Evolutionary conservation across 1,140 invertebrate genomes (phyloP), one percentile per base, ranked within the genome.

Genomic region (Hormaphis cornu): DNA sequence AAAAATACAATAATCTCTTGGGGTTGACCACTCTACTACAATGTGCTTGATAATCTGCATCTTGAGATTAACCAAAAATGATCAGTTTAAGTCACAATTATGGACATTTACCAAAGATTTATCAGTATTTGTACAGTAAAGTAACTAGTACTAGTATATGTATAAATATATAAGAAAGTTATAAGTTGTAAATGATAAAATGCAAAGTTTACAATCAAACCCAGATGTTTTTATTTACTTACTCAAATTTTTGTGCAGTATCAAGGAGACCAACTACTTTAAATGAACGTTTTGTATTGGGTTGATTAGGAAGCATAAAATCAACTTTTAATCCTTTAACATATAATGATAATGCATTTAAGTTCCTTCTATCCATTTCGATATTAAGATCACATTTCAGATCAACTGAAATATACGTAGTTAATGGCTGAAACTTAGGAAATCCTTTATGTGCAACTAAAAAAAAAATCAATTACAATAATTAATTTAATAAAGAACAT

Each of bases 401-500:
- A 37, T 72, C 63, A 24, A 30, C 48, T 26, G 18, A 0, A 12
- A 73, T 50, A 28, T 59, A 52, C 4, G 40, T 4, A 6, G 50
- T 9, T 12, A 72, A 14, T 1, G 33, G 10, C 26, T 70, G 69
- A 16, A 61, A 37, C n/a, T 73, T 81, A 0, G 86, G 84, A 72
- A 88, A 87, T 7, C 82, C 85, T 75, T 87, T 87, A 74, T 88
- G 85, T 0, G 83, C 82, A 46, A 88, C 84, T 84, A 74, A 69
- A 73, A 77, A 58, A 56, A 0, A 69, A 74, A 70, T 73, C 53
- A n/a, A 48, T 69, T 69, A 7, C 10, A 50, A 10, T 16, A 3
- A 14, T 26, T 9, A 26, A 30, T 37, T 30, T 12, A 9, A 26
- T 20, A 52, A 18, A 71, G 16, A 22, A 33, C 4, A 3, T 16